Percentiles rank a stretch among this genome's conserved stretches.
Evolutionary conservation across 1,140 invertebrate species (phyloP).

Genomic region (Whitmania pigra): DNA sequence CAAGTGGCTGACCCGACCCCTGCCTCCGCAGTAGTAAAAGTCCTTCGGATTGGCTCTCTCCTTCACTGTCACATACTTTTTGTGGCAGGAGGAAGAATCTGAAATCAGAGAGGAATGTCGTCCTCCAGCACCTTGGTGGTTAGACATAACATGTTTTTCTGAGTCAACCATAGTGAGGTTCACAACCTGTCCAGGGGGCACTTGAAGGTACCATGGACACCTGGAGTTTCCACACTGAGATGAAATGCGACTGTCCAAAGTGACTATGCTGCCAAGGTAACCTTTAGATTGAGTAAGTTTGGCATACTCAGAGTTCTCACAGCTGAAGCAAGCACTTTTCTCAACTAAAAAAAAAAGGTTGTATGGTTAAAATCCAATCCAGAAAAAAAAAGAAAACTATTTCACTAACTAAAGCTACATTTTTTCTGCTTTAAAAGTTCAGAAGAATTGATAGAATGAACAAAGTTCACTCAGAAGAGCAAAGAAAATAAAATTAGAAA

Average conservation of each 20-base stretch:
- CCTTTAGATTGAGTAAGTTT: constrained; percentile 4
- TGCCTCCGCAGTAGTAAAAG: constrained; percentile 8
- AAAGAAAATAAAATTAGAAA: too few species aligned
- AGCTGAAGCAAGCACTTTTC: constrained; percentile 5
- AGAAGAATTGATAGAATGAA: too few species aligned
- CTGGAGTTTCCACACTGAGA: constrained; percentile 14
- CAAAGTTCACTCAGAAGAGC: too few species aligned
- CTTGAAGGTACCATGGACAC: constrained; percentile 21
- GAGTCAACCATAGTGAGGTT: constrained; percentile 22
- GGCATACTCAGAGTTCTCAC: not conserved
- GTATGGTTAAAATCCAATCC: too few species aligned
- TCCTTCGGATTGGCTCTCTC: constrained; percentile 14
- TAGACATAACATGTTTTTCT: not conserved
- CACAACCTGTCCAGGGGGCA: constrained; percentile 18
- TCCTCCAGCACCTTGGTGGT: not conserved
- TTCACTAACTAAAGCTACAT: too few species aligned
- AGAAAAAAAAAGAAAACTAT: too few species aligned
- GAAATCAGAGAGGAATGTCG: not conserved
- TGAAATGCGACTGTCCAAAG: constrained; percentile 8
- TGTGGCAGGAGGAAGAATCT: not conserved
- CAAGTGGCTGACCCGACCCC: not conserved
- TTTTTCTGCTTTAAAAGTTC: too few species aligned
- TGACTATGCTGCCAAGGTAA: constrained; percentile 24
- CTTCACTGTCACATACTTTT: not conserved
- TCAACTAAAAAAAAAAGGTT: constrained; percentile 5